Evolutionary conservation across 1,140 invertebrate genomes (phyloP), one percentile per base, ranked within the genome.

Genomic region (Cotesia vestalis): DNA sequence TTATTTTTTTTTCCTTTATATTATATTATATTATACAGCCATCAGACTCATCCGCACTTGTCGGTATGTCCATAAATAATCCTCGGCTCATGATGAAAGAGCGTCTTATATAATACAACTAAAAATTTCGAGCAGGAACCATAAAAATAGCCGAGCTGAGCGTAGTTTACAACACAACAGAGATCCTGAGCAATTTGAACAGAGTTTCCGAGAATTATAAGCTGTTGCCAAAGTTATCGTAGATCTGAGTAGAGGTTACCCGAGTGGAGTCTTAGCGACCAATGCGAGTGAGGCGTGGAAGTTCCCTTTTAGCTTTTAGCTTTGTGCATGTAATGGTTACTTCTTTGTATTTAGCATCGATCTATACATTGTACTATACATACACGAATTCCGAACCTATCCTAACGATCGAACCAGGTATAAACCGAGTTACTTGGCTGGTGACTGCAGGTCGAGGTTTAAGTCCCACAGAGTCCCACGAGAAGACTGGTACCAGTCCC

Each of bases 381-480:
- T 71, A 53, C 52, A 35, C 67, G 71, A 75, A 75, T 73, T 75
- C 74, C 74, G 67, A 75, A 75, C 74, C 71, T 75, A 75, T 75
- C 74, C 74, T 75, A 75, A 75, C 74, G 74, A 75, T 75, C 71
- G 53, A 68, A 52, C 57, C 68, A 75, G 74, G 68, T 73, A 69
- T 40, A 27, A 51, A 27, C 61, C 27, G 63, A 59, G 67, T 40
- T 66, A 35, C 36, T 51, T 67, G 55, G 27, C 53, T 35, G 55
- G 27, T 67, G 55, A 40, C 53, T 35, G 55, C 53, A 67, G 53
- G 9, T 9, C 53, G 11, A 11, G 35, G 27, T 55, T 9, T 51
- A 55, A 57, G 20, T n/a, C 36, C 34, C 38, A 27, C 14, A 35
- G 20, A 46, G 40, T 46, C 40, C 40, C 40, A 46, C 40, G 40